A percentile compares a stretch with the other conserved stretches of the same genome.
Evolutionary conservation across 2,888 invertebrate species (phyloP).

Genomic region (Oscheius myriophilus): DNA sequence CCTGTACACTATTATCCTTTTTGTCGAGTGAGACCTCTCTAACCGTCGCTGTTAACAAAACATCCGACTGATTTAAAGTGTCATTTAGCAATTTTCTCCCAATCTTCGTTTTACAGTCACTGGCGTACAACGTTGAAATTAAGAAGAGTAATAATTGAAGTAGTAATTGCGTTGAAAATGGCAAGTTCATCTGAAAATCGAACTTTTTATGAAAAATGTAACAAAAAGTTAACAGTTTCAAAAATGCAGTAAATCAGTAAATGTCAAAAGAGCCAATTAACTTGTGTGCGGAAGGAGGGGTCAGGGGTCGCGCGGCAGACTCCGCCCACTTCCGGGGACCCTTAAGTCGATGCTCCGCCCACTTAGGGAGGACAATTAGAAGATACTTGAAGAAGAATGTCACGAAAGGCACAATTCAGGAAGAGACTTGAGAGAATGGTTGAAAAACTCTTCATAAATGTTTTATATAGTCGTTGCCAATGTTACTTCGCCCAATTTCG

Average conservation of each 20-base stretch:
- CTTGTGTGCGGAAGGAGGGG: slow-evolving; percentile 4
- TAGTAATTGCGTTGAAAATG: too few species aligned
- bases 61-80: slow-evolving; percentile 25
- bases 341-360: too few species aligned
- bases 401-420: too few species aligned
- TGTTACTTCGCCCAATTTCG: too few species aligned
- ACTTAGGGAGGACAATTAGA: too few species aligned
- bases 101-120: slow-evolving; percentile 12
- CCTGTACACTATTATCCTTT: slow-evolving; percentile 12
- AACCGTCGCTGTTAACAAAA: slow-evolving; percentile 25
- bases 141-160: slow-evolving; percentile 3
- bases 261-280: slow-evolving; percentile 14
- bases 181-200: neutral
- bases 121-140: slow-evolving; percentile 8
- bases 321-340: slow-evolving; percentile 6
- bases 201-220: too few species aligned
- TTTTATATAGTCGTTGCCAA: too few species aligned
- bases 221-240: too few species aligned
- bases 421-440: too few species aligned
- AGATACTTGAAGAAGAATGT: too few species aligned
- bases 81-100: slow-evolving; percentile 22
- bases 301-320: neutral
- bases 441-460: too few species aligned
- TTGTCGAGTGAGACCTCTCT: slow-evolving; percentile 9
- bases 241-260: too few species aligned